Percentiles rank a stretch among this genome's conserved stretches.
These are phyloP conservation scores for Tauraco erythrolophus DNA, from an alignment of 2,113 vertebrate species.

Conservation along the genomic window DNA sequence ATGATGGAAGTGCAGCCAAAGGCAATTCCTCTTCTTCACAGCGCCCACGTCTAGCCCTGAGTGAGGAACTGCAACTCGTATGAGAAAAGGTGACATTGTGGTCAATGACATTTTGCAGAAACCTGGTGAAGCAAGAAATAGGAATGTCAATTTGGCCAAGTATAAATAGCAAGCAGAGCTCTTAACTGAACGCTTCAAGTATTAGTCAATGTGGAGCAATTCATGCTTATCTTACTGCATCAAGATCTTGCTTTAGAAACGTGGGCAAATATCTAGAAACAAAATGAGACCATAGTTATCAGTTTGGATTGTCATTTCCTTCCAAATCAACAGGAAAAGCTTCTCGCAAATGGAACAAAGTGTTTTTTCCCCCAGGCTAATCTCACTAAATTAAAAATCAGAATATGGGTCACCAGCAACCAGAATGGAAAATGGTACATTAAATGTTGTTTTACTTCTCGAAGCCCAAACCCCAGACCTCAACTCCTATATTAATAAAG, in stretches of 20 bases:
- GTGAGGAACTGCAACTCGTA: not conserved
- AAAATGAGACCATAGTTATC: not conserved
- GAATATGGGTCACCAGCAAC: not conserved
- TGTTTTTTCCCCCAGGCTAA: not conserved
- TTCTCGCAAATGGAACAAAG: not conserved
- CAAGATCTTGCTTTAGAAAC: not conserved
- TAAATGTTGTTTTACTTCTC: not conserved
- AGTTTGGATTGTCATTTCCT: not conserved
- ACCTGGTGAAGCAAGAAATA: not conserved
- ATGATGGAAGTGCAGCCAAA: not conserved
- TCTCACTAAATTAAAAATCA: not conserved
- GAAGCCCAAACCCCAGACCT: not conserved
- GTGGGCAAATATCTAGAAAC: not conserved
- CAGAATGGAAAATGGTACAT: not conserved
- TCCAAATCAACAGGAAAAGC: not conserved
- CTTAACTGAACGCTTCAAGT: not conserved
- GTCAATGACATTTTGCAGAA: not conserved
- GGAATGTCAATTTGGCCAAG: not conserved
- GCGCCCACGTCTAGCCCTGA: not conserved
- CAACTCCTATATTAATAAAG: not conserved
- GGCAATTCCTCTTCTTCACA: not conserved
- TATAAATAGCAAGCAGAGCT: not conserved
- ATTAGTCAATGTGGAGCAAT: not conserved
- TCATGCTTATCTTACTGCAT: not conserved
- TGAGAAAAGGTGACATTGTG: not conserved